Percentiles rank a stretch among this genome's conserved stretches.
phyloP scores from a whole-genome alignment of 1,140 invertebrate genomes.

The Chymomyza costata region DNA sequence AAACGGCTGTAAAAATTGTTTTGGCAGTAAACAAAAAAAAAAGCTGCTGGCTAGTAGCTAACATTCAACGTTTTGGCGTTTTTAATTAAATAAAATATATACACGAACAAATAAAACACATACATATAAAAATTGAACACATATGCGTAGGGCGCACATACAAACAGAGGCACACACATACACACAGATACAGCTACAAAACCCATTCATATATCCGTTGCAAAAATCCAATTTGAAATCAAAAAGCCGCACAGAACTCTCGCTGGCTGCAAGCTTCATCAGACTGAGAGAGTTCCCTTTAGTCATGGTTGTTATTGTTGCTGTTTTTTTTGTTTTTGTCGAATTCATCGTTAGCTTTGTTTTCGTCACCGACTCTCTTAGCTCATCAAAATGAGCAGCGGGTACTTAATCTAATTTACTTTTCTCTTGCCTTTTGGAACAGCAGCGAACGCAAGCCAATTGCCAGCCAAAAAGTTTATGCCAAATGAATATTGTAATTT shows the following conservation, averaged over 20 bases:
- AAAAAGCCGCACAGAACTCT: constrained; percentile 47
- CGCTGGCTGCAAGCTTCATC: too few species aligned
- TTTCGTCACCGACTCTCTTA: constrained; percentile 30
- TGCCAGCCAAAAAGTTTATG: too few species aligned
- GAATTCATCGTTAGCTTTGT: constrained; percentile 3
- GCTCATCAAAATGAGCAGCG: constrained; percentile 72
- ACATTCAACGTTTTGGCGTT: constrained; percentile 19
- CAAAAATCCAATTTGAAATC: constrained; percentile 53
- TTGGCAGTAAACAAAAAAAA: too few species aligned
- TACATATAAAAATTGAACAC: too few species aligned
- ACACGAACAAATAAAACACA: too few species aligned
- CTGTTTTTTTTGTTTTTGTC: not conserved
- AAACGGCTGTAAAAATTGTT: too few species aligned
- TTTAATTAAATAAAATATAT: constrained; percentile 31
- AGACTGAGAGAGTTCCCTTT: too few species aligned
- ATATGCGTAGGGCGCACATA: constrained; percentile 6
- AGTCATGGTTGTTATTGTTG: too few species aligned
- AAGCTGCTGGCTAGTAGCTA: too few species aligned
- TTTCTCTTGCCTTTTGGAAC: constrained; percentile 32
- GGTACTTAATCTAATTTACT: constrained; percentile 73
- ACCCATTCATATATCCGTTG: constrained; percentile 28
- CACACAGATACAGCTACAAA: constrained; percentile 19
- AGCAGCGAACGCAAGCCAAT: constrained; percentile 24
- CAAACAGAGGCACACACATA: constrained; percentile 13
- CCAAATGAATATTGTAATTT: too few species aligned